These are phyloP conservation scores for Alca torda DNA, from an alignment of 2,797 vertebrate species.

Conservation along the genomic window DNA sequence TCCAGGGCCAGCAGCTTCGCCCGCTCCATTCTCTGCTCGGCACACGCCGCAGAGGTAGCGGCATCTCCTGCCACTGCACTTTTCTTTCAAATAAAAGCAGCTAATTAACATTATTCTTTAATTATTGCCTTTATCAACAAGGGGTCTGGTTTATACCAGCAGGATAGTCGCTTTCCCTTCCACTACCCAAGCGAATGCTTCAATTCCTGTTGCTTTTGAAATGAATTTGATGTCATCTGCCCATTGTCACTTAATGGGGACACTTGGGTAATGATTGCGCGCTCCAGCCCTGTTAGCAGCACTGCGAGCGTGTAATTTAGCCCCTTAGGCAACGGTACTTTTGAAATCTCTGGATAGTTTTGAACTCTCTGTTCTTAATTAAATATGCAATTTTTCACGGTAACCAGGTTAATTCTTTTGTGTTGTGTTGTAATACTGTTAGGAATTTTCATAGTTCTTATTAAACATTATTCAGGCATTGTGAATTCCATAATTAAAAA, in stretches of 20 bases:
- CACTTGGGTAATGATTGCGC: conserved; percentile 86
- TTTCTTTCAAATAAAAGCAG: conserved; percentile 76
- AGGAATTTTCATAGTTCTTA: conserved; percentile 82
- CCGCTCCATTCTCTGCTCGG: not conserved
- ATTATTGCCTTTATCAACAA: conserved; percentile 86
- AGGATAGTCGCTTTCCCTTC: conserved; percentile 75
- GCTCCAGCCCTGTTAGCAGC: conserved; percentile 87
- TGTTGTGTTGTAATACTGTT: conserved; percentile 88
- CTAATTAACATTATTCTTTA: conserved; percentile 90
- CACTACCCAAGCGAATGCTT: conserved; percentile 78
- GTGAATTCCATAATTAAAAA: conserved; percentile 89
- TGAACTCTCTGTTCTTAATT: conserved; percentile 94
- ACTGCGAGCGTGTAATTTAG: conserved; percentile 88
- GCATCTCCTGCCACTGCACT: conserved; percentile 65
- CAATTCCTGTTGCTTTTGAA: conserved; percentile 80
- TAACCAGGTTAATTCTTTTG: conserved; percentile 91
- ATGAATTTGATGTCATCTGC: conserved; percentile 87
- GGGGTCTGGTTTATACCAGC: conserved; percentile 84
- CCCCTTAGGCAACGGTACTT: conserved; percentile 85
- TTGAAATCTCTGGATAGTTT: conserved; percentile 87
- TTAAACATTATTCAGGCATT: conserved; percentile 88
- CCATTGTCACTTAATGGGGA: conserved; percentile 87
- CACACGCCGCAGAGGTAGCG: not conserved
- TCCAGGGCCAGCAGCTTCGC: not conserved
- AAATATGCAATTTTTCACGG: conserved; percentile 95